Conservation (phyloP, 2,113 vertebrate genomes). For the Catharus fuscescens region DNA sequence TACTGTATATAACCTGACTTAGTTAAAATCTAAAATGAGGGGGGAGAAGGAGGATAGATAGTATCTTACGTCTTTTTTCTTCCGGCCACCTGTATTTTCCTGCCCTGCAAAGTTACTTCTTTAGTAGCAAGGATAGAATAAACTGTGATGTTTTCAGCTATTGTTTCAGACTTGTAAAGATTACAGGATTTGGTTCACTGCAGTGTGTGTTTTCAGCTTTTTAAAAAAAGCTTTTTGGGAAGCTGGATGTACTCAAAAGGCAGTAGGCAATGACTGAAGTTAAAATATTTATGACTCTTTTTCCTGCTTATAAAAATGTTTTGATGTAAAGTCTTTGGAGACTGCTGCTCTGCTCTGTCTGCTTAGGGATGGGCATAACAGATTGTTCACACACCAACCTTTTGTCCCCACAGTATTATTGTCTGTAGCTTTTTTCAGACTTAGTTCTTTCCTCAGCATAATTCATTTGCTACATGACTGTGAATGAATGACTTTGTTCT, state of each 20-base stretch:
- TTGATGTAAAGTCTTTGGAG: background rate
- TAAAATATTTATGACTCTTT: background rate
- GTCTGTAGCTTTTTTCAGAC: background rate
- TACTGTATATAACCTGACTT: background rate
- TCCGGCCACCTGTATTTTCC: background rate
- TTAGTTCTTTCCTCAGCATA: background rate
- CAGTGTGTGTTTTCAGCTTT: background rate
- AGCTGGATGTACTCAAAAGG: background rate
- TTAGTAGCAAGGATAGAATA: background rate
- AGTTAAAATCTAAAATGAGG: background rate
- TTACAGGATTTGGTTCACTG: background rate
- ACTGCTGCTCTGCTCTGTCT: background rate
- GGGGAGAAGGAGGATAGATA: background rate
- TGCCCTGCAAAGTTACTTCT: background rate
- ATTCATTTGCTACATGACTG: background rate
- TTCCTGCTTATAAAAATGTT: background rate
- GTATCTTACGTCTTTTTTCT: background rate
- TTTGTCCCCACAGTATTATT: background rate
- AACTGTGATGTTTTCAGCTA: background rate
- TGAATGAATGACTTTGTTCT: background rate
- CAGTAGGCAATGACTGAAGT: background rate
- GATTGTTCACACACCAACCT: background rate
- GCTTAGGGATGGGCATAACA: background rate
- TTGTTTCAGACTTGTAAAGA: background rate
- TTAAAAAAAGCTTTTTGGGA: background rate